Base-by-base conservation (phyloP, 2,113 vertebrate genomes). In the Xyliphius kryptos region DNA sequence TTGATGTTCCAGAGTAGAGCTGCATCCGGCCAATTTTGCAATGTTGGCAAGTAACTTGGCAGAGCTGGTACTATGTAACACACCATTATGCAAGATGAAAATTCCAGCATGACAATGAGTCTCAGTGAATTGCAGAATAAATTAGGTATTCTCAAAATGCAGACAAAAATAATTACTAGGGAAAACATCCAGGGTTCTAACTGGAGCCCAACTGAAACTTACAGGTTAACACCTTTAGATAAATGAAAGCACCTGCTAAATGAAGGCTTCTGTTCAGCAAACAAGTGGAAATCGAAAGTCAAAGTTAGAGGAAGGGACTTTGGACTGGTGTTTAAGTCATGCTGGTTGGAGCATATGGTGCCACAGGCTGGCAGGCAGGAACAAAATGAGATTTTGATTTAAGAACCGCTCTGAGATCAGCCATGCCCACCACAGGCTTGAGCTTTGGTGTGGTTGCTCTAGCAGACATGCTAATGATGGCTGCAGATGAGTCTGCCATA, bases 301-400 rank as follows among this genome's bases (percentile, higher is more conserved):
- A 57, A 62, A 70, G 68, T 38, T 52, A 32, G 49, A 49, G 43
- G 21, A 66, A 37, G 59, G 47, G 56, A 6, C 26, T 5, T 32
- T 32, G 36, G 6, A 52, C 21, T 66, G 36, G 53, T 16, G 21
- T 63, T 58, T 57, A 62, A 63, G 68, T 61, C 32, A 36, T 61
- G 59, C 20, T 53, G 51, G 48, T 55, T 49, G 20, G 46, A 55
- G 67, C 15, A 41, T 67, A 54, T 43, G 54, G 54, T 61, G 70
- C 65, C 65, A 63, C 53, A 50, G 66, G 58, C 68, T 66, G 49
- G 60, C 38, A 59, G 61, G 20, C 15, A 4, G 53, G 66, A 58
- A 15, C 68, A 63, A 70, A 71, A 75, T 70, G 65, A 69, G 70
- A 61, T 63, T 73, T 71, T 75, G 61, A 75, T 77, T 67, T 69